Base-by-base conservation (phyloP, 2,888 invertebrate species). In the Polymixis lichenea region DNA sequence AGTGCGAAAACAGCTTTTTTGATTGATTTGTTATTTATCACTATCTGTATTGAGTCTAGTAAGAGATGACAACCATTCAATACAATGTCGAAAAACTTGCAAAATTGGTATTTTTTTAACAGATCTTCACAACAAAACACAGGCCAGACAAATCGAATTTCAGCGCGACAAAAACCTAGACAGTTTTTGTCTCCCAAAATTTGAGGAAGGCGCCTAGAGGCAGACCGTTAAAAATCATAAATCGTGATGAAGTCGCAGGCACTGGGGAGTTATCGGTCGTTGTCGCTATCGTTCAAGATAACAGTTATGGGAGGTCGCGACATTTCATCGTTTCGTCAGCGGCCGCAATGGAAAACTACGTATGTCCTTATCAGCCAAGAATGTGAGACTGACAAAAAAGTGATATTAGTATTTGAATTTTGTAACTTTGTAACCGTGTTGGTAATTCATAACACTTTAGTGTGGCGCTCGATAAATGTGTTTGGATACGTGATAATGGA, bases 231-330 rank as follows among this genome's bases (percentile, higher is more conserved):
- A 86, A 85, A 85, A 85, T 87, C 79, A 86, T 86, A 87, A 87
- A 85, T 86, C 82, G 78, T 88, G 83, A 72, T 73, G 83, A 70
- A 68, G 80, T 69, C 75, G 67, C 67, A 65, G 76, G 77, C 60
- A 62, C 9, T 13, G 49, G 3, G n/a, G 46, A 70, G 70, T 84
- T 90, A 92, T 92, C 91, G 89, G 89, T 89, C 89, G 89, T 89
- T 87, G 88, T 85, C 90, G 85, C 88, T 90, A 91, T 90, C 91
- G 89, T 86, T 75, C 86, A 72, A 79, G 93, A 93, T 93, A 93
- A 90, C 88, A 78, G 64, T 80, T 88, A 92, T 90, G 91, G 91
- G 91, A 91, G 92, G 92, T 91, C 92, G 88, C 89, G 90, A 90
- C 90, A 87, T 86, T 87, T 85, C 78, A 74, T 78, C 86, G 78